Evolutionary conservation across 2,888 invertebrate species (phyloP).

Genomic region (Metacarcinus magister): DNA sequence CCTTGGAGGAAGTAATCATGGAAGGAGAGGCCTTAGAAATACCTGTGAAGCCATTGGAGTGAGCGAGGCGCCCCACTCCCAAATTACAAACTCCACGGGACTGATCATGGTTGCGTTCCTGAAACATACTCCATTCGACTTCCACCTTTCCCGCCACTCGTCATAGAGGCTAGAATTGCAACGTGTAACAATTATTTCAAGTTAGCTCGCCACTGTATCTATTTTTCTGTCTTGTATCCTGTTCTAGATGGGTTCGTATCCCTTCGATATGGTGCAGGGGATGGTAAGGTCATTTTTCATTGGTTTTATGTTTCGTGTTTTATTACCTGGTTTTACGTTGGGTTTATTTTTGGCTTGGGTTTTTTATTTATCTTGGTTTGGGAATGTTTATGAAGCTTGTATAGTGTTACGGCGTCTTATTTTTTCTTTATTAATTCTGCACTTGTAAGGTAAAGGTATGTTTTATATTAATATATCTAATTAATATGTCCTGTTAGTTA

Average conservation of each 20-base stretch:
- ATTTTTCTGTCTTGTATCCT: slow-evolving; percentile 53
- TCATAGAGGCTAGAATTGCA: neutral
- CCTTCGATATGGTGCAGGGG: neutral
- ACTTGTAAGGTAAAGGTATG: neutral
- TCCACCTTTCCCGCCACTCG: neutral
- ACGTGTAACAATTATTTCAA: slow-evolving; percentile 20
- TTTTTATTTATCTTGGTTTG: neutral
- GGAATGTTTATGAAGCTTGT: neutral
- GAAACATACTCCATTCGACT: neutral
- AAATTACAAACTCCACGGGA: slow-evolving; percentile 78
- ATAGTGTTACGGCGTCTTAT: neutral
- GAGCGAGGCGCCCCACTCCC: slow-evolving; percentile 74
- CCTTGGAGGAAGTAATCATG: slow-evolving; percentile 72
- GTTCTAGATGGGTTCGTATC: slow-evolving; percentile 4
- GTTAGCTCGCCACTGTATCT: slow-evolving; percentile 57
- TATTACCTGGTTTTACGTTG: neutral
- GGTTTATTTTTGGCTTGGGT: no score
- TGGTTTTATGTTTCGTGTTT: neutral
- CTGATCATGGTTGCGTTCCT: slow-evolving; percentile 62
- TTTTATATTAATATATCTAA: neutral
- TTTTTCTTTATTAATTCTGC: neutral
- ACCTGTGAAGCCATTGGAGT: slow-evolving; percentile 65
- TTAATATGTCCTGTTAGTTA: neutral
- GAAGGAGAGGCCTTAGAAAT: slow-evolving; percentile 70
- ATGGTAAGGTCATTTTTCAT: neutral